Conservation (phyloP, 2,888 invertebrate species). For the Cremastobaeus sp. region DNA sequence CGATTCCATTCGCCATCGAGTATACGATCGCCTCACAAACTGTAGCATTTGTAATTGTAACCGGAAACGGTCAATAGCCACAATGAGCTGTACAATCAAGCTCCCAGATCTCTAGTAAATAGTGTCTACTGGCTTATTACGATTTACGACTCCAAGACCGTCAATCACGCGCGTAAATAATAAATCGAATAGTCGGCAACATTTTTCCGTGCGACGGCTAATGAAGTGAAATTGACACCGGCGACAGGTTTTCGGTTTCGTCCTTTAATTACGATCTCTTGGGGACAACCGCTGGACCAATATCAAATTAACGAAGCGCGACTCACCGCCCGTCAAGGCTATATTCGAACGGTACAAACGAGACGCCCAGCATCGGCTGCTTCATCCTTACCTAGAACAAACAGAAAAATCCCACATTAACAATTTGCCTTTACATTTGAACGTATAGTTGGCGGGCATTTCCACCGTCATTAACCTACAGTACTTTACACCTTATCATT, state of each 20-base stretch:
- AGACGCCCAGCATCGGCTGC: conserved; percentile 42
- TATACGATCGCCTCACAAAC: too few relatives aligned
- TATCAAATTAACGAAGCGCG: conserved; percentile 3
- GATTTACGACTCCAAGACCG: conserved; percentile 14
- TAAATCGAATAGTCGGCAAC: conserved; percentile 20
- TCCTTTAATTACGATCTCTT: conserved; percentile 35
- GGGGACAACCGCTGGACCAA: conserved; percentile 8
- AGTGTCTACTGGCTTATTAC: too few relatives aligned
- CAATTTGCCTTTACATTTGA: conserved; percentile 2
- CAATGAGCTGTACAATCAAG: too few relatives aligned
- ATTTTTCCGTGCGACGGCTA: conserved; percentile 26
- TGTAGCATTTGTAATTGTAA: too few relatives aligned
- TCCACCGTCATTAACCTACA: not conserved
- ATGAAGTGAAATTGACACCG: conserved; percentile 36
- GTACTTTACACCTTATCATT: too few relatives aligned
- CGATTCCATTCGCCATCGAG: too few relatives aligned
- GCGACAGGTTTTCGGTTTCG: conserved; percentile 22
- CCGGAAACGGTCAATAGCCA: too few relatives aligned
- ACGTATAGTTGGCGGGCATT: not conserved
- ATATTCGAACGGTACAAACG: conserved; percentile 39
- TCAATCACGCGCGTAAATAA: conserved; percentile 37
- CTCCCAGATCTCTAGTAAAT: too few relatives aligned
- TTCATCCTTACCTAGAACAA: conserved; percentile 71
- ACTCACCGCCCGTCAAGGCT: conserved; percentile 40
- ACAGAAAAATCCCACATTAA: conserved; percentile 48